phyloP scores from a whole-genome alignment of 1,140 invertebrate genomes.

The Listronotus bonariensis region DNA sequence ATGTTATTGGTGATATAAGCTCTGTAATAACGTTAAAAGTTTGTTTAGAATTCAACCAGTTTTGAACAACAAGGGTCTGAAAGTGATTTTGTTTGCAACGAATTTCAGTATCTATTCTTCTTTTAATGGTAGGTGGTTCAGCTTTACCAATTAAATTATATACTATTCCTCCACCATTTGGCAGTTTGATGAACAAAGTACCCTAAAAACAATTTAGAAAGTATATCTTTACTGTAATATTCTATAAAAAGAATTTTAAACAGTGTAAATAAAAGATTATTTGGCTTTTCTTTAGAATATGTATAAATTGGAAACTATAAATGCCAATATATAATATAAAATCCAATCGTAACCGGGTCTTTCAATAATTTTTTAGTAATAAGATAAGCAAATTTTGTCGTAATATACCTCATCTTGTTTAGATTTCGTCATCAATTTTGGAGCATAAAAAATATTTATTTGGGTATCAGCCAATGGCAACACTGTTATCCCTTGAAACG shows the following conservation, averaged over 20 bases:
- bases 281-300: too few relatives aligned
- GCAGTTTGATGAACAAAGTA: conserved; percentile 29
- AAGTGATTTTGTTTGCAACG: conserved; percentile 38
- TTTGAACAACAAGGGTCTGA: conserved; percentile 32
- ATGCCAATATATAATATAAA: too few relatives aligned
- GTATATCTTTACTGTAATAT: neutral
- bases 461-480: neutral
- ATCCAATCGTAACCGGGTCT: too few relatives aligned
- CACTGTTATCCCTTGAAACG: conserved; percentile 9
- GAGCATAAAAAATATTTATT: conserved; percentile 6
- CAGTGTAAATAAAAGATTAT: too few relatives aligned
- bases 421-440: conserved; percentile 16
- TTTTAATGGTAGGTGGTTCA: conserved; percentile 25
- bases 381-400: too few relatives aligned
- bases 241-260: too few relatives aligned
- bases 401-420: neutral
- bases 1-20: conserved; percentile 19
- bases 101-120: conserved; percentile 38
- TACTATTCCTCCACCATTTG: conserved; percentile 33
- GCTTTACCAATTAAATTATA: conserved; percentile 39
- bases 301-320: too few relatives aligned
- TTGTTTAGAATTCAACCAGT: conserved; percentile 43
- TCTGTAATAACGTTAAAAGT: conserved; percentile 41
- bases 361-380: too few relatives aligned
- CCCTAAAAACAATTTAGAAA: conserved; percentile 31